Percentiles rank a stretch among this genome's conserved stretches.
These are phyloP conservation scores for Xiphophorus maculatus DNA, from an alignment of 2,113 vertebrate species.

Conservation along the genomic window DNA sequence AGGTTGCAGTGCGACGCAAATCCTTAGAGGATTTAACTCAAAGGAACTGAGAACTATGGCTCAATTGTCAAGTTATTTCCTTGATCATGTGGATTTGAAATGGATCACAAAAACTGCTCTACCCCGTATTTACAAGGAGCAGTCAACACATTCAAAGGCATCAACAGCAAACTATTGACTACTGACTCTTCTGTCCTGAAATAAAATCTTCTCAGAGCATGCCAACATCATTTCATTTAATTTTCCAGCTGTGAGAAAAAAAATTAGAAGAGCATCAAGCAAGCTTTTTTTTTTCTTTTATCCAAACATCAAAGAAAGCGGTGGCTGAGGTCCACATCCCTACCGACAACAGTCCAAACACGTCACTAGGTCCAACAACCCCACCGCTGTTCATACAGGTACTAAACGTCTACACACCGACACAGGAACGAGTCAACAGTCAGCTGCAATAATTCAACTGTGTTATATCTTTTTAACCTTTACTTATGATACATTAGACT, in stretches of 20 bases:
- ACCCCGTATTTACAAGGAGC: conserved; percentile 24
- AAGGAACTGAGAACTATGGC: conserved; percentile 25
- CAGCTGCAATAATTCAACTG: conserved; percentile 75
- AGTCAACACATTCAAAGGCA: conserved; percentile 57
- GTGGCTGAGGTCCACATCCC: conserved; percentile 57
- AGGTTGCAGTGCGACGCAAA: conserved; percentile 34
- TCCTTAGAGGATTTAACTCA: conserved; percentile 26
- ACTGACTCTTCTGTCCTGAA: conserved; percentile 11
- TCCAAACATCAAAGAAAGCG: conserved; percentile 51
- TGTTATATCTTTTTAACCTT: conserved; percentile 61
- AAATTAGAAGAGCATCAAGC: conserved; percentile 21
- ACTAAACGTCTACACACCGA: conserved; percentile 61
- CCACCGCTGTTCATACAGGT: conserved; percentile 60
- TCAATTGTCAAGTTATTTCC: conserved; percentile 8
- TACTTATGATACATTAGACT: conserved; percentile 60
- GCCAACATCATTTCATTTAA: conserved; percentile 16
- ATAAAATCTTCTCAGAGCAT: conserved; percentile 13
- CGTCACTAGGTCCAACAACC: conserved; percentile 59
- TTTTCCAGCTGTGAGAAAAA: conserved; percentile 16
- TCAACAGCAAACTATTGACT: conserved; percentile 39
- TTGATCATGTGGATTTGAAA: conserved; percentile 45
- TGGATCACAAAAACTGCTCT: conserved; percentile 31
- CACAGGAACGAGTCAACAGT: conserved; percentile 74
- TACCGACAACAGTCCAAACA: conserved; percentile 66
- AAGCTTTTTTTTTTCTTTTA: conserved; percentile 21